Evolutionary conservation across 2,113 vertebrate genomes (phyloP).

Genomic region (Sebastes fasciatus): DNA sequence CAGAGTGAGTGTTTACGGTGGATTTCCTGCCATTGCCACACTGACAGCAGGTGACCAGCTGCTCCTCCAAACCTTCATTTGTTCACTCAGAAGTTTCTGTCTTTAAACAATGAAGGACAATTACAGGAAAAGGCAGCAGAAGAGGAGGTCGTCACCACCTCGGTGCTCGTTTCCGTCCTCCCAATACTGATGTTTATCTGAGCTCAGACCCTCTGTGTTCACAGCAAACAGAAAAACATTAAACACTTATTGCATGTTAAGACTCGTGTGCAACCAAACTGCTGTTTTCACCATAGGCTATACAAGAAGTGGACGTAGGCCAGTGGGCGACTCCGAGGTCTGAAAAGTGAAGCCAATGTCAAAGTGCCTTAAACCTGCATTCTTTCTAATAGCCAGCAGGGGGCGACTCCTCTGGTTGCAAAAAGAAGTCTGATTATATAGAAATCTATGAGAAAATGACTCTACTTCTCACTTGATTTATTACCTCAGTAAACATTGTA

Average conservation of each 20-base stretch:
- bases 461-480: too few relatives aligned
- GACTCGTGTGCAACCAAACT: too few relatives aligned
- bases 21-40: conserved; percentile 54
- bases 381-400: too few relatives aligned
- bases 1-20: conserved; percentile 41
- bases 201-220: neutral
- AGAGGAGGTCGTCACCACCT: conserved; percentile 7
- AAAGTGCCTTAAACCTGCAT: too few relatives aligned
- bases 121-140: conserved; percentile 48
- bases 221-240: neutral
- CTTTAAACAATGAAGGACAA: conserved; percentile 54
- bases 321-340: too few relatives aligned
- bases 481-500: too few relatives aligned
- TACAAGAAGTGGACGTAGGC: neutral
- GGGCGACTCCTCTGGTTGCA: too few relatives aligned
- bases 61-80: conserved; percentile 16
- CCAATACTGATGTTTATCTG: conserved; percentile 10
- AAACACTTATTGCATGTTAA: too few relatives aligned
- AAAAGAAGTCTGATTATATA: too few relatives aligned
- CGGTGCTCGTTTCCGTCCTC: conserved; percentile 26
- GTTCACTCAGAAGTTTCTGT: conserved; percentile 3
- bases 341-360: too few relatives aligned
- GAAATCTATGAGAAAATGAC: too few relatives aligned
- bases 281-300: neutral
- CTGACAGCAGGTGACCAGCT: conserved; percentile 51